These are phyloP conservation scores for Acanthopagrus latus DNA, from an alignment of 2,797 vertebrate species.

Conservation along the genomic window DNA sequence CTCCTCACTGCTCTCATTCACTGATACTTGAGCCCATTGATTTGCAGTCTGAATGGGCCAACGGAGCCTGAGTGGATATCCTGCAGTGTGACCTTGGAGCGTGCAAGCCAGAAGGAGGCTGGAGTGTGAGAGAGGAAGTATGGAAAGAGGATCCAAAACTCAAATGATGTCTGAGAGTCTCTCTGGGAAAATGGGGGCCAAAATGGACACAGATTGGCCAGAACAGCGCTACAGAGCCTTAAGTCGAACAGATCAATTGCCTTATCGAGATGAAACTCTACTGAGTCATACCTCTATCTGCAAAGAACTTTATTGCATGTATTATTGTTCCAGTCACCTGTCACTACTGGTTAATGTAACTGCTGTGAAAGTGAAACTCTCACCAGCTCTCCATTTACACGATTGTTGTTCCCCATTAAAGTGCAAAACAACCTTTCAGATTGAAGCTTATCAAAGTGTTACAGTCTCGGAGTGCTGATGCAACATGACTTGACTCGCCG, in stretches of 20 bases:
- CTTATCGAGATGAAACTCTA: constrained; percentile 11
- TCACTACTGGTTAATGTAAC: not conserved
- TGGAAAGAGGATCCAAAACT: constrained; percentile 40
- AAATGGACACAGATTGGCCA: not conserved
- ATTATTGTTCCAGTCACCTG: constrained; percentile 4
- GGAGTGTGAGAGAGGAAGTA: not conserved
- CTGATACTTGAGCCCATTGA: constrained; percentile 78
- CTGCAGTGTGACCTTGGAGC: constrained; percentile 73
- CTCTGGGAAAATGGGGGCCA: constrained; percentile 11
- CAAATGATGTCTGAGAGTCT: constrained; percentile 44
- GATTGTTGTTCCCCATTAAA: not conserved
- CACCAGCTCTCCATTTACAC: not conserved
- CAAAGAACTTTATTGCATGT: not conserved
- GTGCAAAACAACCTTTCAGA: constrained; percentile 4
- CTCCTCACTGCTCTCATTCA: constrained; percentile 26
- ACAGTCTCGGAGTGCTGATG: constrained; percentile 5
- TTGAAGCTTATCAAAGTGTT: constrained; percentile 1
- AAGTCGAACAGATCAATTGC: not conserved
- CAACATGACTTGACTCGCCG: constrained; percentile 7
- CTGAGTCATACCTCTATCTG: constrained; percentile 18
- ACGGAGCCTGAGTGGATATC: constrained; percentile 44
- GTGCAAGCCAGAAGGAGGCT: constrained; percentile 13
- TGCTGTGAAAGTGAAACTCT: not conserved
- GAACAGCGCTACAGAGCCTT: not conserved
- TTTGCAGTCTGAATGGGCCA: constrained; percentile 64